Conservation (phyloP, 2,797 vertebrate species). For the Monodelphis domestica region DNA sequence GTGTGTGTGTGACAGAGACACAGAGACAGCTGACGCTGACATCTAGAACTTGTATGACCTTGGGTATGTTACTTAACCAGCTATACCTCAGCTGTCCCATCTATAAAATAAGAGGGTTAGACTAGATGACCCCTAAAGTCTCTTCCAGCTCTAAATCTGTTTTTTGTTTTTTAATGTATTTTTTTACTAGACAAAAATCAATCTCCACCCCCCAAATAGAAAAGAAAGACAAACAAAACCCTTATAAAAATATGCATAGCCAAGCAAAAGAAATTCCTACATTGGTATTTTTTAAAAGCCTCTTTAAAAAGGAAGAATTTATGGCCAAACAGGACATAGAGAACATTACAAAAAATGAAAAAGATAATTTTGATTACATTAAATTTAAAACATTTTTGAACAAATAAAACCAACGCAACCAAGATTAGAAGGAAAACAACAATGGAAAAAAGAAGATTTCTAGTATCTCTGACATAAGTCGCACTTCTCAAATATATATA, state of each 20-base stretch:
- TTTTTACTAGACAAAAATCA: background rate
- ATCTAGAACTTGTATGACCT: background rate
- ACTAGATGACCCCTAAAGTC: background rate
- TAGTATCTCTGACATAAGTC: too few relatives aligned
- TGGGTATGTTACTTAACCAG: background rate
- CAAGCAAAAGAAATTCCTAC: background rate
- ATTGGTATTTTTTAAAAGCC: background rate
- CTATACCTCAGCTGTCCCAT: background rate
- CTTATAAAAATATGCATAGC: background rate
- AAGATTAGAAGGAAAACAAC: too few relatives aligned
- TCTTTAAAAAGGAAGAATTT: too few relatives aligned
- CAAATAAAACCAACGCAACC: too few relatives aligned
- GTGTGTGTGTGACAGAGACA: too few relatives aligned
- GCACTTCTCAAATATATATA: too few relatives aligned
- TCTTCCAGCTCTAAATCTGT: background rate
- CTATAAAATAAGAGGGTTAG: background rate
- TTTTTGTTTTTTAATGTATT: background rate
- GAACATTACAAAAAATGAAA: too few relatives aligned
- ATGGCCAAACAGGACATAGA: too few relatives aligned
- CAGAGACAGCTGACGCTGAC: too few relatives aligned
- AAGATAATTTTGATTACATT: too few relatives aligned
- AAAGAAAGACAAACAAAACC: background rate
- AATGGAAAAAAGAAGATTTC: too few relatives aligned
- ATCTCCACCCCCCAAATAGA: background rate
- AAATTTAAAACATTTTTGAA: too few relatives aligned